A percentile compares a stretch with the other conserved stretches of the same genome.
phyloP scores from a whole-genome alignment of 2,888 invertebrate species.

The Sinodicranocentrus sp. region DNA sequence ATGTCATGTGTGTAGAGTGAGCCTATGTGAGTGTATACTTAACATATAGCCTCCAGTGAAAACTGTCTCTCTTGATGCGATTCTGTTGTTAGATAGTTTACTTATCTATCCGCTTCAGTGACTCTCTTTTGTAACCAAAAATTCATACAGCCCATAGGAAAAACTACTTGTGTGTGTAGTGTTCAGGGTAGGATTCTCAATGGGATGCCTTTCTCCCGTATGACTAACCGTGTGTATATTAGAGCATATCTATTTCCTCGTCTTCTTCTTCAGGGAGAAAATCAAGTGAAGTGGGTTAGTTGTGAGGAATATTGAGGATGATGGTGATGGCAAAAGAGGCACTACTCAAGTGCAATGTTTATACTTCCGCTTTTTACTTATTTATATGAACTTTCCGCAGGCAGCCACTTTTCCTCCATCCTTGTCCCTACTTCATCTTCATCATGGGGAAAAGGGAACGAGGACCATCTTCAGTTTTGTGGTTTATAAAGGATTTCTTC shows the following conservation, averaged over 20 bases:
- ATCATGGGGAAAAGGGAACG: too few relatives aligned
- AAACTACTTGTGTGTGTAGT: not conserved
- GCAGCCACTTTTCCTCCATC: too few relatives aligned
- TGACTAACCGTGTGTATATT: too few relatives aligned
- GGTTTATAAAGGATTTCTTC: not conserved
- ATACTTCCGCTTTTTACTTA: conserved; percentile 41
- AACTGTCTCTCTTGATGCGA: conserved; percentile 65
- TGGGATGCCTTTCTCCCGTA: too few relatives aligned
- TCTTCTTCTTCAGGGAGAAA: conserved; percentile 17
- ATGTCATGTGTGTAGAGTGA: conserved; percentile 7
- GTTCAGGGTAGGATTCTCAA: too few relatives aligned
- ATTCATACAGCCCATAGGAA: conserved; percentile 37
- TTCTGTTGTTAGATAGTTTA: conserved; percentile 66
- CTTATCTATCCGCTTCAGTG: conserved; percentile 65
- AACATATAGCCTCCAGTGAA: conserved; percentile 55
- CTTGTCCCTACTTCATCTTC: too few relatives aligned
- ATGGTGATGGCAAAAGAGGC: not conserved
- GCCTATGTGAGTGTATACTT: conserved; percentile 14
- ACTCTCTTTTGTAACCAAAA: conserved; percentile 50
- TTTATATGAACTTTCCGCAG: conserved; percentile 37
- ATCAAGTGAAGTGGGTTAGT: conserved; percentile 56
- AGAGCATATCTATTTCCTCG: too few relatives aligned
- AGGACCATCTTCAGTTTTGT: too few relatives aligned
- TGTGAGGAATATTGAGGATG: not conserved
- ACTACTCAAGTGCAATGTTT: conserved; percentile 20